Evolutionary conservation across 2,797 vertebrate species (phyloP).

Genomic region (Cynopterus sphinx): DNA sequence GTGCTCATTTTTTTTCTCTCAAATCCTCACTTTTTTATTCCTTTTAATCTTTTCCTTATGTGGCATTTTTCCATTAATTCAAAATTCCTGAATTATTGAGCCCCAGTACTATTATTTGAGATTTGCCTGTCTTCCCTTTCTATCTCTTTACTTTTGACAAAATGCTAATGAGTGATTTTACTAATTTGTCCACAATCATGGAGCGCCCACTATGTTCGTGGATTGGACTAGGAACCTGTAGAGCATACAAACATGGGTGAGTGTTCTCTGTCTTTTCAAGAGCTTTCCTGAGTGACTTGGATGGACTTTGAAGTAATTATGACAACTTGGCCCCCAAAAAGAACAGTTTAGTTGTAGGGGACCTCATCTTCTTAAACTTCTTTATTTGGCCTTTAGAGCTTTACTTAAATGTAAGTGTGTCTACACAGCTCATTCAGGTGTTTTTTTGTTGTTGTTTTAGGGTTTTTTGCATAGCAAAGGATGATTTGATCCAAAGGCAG

Average conservation of each 20-base stretch:
- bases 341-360: not conserved
- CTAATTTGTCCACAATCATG: not conserved
- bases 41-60: not conserved
- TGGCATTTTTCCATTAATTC: not conserved
- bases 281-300: not conserved
- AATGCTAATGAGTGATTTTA: not conserved
- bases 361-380: not conserved
- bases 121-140: not conserved
- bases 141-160: not conserved
- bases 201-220: not conserved
- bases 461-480: not conserved
- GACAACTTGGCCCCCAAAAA: not conserved
- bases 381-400: not conserved
- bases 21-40: not conserved
- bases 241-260: not conserved
- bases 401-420: not conserved
- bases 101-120: not conserved
- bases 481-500: not conserved
- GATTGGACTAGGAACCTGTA: not conserved
- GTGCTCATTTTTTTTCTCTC: not conserved
- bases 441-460: not conserved
- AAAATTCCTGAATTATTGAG: not conserved
- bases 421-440: not conserved
- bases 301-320: not conserved
- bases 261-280: not conserved